These are phyloP conservation scores for Calameuta idolon DNA, from an alignment of 2,888 invertebrate genomes.

Conservation along the genomic window DNA sequence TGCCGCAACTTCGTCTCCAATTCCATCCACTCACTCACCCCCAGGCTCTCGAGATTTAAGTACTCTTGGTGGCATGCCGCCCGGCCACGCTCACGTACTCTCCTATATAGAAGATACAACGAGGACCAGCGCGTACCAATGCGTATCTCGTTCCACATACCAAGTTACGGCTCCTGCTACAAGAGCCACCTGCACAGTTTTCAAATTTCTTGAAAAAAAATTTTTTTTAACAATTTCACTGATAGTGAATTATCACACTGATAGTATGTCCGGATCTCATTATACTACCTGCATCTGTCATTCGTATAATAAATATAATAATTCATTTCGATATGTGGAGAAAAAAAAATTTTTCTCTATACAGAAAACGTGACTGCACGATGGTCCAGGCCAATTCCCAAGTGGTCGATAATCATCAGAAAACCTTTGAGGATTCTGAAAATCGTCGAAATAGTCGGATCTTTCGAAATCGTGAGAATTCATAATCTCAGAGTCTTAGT, in stretches of 20 bases:
- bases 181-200: constrained; percentile 12
- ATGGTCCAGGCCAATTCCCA: constrained; percentile 39
- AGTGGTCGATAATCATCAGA: constrained; percentile 38
- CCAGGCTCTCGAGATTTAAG: constrained; percentile 49
- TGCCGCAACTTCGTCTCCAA: constrained; percentile 27
- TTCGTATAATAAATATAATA: not conserved
- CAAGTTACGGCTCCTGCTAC: constrained; percentile 17
- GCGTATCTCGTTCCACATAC: constrained; percentile 29
- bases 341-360: not conserved
- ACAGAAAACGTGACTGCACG: constrained; percentile 48
- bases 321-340: not conserved
- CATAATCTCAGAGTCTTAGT: constrained; percentile 43
- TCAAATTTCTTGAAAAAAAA: constrained; percentile 29
- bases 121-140: not conserved
- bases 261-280: no score
- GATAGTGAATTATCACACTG: not conserved
- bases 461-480: constrained; percentile 47
- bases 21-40: constrained; percentile 15
- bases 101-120: not conserved
- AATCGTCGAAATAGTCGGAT: constrained; percentile 43
- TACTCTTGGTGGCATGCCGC: constrained; percentile 42
- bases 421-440: constrained; percentile 13
- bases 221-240: not conserved
- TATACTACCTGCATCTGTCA: not conserved
- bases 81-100: constrained; percentile 49